Evolutionary conservation across 2,113 vertebrate species (phyloP), one percentile per base, ranked within the genome.

Genomic region (Typhlomys cinereus): DNA sequence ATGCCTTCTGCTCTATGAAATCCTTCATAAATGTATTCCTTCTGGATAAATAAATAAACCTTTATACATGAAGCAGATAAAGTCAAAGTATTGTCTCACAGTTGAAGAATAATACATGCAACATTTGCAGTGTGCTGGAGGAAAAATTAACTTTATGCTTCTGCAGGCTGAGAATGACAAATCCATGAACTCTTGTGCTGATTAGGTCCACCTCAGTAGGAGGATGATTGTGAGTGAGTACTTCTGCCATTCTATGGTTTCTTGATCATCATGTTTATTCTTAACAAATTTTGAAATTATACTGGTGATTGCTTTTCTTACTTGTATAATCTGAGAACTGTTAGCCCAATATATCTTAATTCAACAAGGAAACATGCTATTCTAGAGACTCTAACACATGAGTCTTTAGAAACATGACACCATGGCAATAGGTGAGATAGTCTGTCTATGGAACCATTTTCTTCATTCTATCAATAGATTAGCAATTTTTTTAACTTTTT

Each of bases 311-410:
- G 23, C 44, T 57, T 6, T 7, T 52, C 7, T 44, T 89, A 25
- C 36, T 14, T 46, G 6, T 21, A 69, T 20, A 70, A 61, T 59
- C 70, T 12, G 44, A 52, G 21, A 67, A 15, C 34, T n/a, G n/a
- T 39, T 59, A 9, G 20, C 13, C 50, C 39, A 5, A 12, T 0
- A 3, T 7, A 2, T 61, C n/a, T n/a, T 3, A 10, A 52, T 70
- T 84, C 29, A n/a, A 0, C 23, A 36, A 88, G 5, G 70, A 15
- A n/a, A 1, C 34, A 74, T 17, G 7, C 3, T 25, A 20, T 34
- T 50, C 6, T 21, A 59, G 14, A 3, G 25, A 18, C 10, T 34
- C 34, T 11, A 76, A 10, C 9, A 46, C 12, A 9, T 48, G 36
- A 48, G 2, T 59, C 4, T n/a, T 36, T 31, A 52, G 50, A 82